Conservation (phyloP, 2,113 vertebrate genomes). For the Phainopepla nitens region DNA sequence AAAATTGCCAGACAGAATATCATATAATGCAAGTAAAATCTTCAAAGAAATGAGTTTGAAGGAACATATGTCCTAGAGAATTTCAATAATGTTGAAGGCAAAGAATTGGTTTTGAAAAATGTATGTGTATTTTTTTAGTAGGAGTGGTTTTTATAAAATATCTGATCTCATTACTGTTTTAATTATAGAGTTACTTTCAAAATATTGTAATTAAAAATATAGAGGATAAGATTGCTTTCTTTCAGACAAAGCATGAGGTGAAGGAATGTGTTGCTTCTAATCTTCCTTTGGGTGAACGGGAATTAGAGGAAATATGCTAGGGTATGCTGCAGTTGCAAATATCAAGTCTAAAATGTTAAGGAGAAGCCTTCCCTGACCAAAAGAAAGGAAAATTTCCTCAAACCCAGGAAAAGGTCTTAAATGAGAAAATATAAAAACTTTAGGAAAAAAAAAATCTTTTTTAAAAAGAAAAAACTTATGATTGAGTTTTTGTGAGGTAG, state of each 20-base stretch:
- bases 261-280: not conserved
- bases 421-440: not conserved
- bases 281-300: not conserved
- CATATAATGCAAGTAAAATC: not conserved
- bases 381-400: not conserved
- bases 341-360: not conserved
- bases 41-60: not conserved
- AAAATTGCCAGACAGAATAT: not conserved
- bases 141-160: not conserved
- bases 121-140: not conserved
- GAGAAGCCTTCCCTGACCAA: not conserved
- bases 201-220: not conserved
- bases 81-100: not conserved
- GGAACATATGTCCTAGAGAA: not conserved
- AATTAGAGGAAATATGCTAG: not conserved
- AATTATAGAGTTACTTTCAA: not conserved
- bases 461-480: not conserved
- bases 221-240: not conserved
- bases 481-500: not conserved
- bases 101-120: not conserved
- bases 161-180: not conserved
- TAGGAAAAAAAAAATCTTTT: not conserved
- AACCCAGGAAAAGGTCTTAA: not conserved
- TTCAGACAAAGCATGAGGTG: not conserved
- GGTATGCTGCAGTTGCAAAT: not conserved